Base-by-base conservation (phyloP, 2,888 invertebrate genomes). In the Asteroscopus sphinx region DNA sequence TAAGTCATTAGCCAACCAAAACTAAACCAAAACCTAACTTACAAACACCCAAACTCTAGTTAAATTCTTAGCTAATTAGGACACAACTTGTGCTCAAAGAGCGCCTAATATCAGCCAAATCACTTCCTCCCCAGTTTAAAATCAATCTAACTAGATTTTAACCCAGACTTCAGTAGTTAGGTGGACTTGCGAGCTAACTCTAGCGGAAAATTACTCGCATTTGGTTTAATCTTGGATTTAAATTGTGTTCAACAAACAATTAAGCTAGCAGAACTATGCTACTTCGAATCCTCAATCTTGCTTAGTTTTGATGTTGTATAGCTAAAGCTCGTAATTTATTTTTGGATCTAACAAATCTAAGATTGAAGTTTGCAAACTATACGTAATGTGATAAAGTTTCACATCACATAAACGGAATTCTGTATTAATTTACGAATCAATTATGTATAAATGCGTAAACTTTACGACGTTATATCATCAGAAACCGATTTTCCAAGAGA, bases 141-240 rank as follows among this genome's bases (percentile, higher is more conserved):
- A 75, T 76, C 71, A 64, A 75, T 67, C 42, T 53, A 69, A 58
- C 49, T 25, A 49, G 58, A 57, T 35, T 60, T 63, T 28, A 59
- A 57, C 47, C 49, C 37, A 52, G 54, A 52, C 40, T 70, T 52
- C 60, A 62, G 59, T 63, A 73, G 66, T 63, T 65, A 42, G 46
- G 56, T 45, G 35, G 63, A 69, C 48, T 70, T 42, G 32, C 35
- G 15, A 65, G 54, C 47, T 66, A 60, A 60, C 28, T 58, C 55
- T 42, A 44, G 40, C 40, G 41, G 64, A 62, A 65, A 71, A 67
- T 68, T 48, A 49, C 56, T 61, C 46, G 57, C 46, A 61, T 61
- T 55, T 21, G 59, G 52, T 71, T 76, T 61, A 69, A 62, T 69
- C 62, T 65, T 41, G 55, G 46, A 56, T 65, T 68, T 59, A 55